Evolutionary conservation across 37 sponge, comb jelly and placozoan species (phyloP).

Genomic region (Ephydatia muelleri): DNA sequence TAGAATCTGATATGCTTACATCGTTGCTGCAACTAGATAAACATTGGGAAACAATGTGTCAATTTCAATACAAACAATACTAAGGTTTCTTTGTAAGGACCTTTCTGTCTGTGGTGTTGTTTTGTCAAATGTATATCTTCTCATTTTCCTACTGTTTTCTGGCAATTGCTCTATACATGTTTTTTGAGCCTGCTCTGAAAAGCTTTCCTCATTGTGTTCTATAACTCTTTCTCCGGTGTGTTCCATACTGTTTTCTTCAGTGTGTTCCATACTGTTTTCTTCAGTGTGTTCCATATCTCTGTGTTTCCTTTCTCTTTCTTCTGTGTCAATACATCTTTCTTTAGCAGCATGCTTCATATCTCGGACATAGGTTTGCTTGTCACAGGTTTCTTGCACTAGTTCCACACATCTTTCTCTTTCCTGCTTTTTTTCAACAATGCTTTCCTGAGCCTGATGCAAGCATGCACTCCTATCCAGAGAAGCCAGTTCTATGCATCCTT

Average conservation of each 20-base stretch:
- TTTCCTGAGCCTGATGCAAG: too few relatives aligned
- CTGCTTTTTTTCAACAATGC: too few relatives aligned
- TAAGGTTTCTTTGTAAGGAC: background rate
- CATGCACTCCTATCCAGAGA: too few relatives aligned
- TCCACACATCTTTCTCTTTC: too few relatives aligned
- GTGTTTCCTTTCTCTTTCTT: background rate
- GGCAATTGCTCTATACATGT: background rate
- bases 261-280: background rate
- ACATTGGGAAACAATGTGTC: background rate
- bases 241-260: background rate
- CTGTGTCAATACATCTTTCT: background rate
- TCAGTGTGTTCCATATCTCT: background rate
- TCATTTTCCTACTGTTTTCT: background rate
- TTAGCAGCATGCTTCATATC: background rate
- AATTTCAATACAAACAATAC: background rate
- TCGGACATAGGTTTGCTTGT: too few relatives aligned
- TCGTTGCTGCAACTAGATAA: background rate
- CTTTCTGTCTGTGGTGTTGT: background rate
- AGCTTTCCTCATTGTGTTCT: background rate
- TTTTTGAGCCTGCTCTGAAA: background rate
- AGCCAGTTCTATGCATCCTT: too few relatives aligned
- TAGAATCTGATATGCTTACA: background rate
- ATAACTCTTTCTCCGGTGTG: background rate
- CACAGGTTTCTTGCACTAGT: too few relatives aligned
- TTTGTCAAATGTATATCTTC: background rate